Conservation (phyloP, 2,113 vertebrate species). For the Sakesphorus luctuosus region DNA sequence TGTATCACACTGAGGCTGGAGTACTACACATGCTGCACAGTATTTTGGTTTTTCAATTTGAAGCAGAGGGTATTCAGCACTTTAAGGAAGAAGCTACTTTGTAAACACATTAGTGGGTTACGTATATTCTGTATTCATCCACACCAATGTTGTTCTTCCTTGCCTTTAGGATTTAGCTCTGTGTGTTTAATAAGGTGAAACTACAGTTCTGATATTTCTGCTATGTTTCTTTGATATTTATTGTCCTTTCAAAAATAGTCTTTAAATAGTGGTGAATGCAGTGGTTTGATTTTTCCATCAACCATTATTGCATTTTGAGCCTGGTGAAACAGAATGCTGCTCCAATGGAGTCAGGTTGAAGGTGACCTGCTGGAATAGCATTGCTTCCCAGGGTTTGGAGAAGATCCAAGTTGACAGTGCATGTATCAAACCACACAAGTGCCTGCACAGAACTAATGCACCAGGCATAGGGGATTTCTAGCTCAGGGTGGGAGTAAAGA, state of each 20-base stretch:
- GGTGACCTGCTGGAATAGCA: background rate
- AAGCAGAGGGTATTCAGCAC: background rate
- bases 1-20: background rate
- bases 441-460: background rate
- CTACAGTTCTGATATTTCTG: background rate
- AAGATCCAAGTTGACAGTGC: background rate
- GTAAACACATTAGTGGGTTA: background rate
- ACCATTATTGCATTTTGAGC: background rate
- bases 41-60: background rate
- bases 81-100: background rate
- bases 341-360: background rate
- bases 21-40: background rate
- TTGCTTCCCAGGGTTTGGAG: background rate
- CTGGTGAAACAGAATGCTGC: background rate
- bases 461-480: background rate
- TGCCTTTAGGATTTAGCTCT: background rate
- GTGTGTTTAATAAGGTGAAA: background rate
- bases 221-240: background rate
- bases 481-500: background rate
- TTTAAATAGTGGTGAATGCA: background rate
- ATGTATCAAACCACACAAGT: background rate
- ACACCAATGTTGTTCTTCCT: fast-evolving
- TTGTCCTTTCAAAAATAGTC: background rate
- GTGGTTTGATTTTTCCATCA: background rate
- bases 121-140: background rate